phyloP scores from a whole-genome alignment of 2,888 invertebrate species.

The Panzeria rudis region DNA sequence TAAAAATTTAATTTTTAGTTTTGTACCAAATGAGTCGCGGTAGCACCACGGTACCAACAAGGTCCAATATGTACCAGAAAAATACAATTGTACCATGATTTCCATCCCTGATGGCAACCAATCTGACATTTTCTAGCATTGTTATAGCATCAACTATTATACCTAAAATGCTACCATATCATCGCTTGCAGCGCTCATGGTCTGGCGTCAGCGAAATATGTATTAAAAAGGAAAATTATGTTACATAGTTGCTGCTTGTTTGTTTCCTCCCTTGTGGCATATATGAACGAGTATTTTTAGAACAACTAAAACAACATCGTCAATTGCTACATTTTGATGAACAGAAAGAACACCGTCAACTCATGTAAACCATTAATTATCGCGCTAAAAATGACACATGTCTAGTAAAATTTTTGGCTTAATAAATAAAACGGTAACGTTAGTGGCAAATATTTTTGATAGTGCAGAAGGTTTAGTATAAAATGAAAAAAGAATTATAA shows the following conservation, averaged over 20 bases:
- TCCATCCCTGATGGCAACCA: no score
- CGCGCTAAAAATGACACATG: conserved; percentile 70
- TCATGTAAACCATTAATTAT: conserved; percentile 68
- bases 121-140: not conserved
- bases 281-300: conserved; percentile 10
- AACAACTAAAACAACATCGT: conserved; percentile 39
- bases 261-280: conserved; percentile 25
- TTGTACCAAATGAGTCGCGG: no score
- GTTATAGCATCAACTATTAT: not conserved
- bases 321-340: conserved; percentile 52
- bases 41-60: no score
- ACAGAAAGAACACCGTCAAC: conserved; percentile 33
- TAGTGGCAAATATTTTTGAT: not conserved
- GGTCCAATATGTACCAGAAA: no score
- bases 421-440: conserved; percentile 32
- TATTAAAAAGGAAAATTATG: conserved; percentile 37
- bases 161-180: not conserved
- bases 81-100: no score
- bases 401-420: conserved; percentile 43
- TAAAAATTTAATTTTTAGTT: no score
- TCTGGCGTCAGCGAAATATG: conserved; percentile 1
- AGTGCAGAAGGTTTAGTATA: not conserved
- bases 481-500: not conserved
- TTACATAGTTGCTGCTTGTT: conserved; percentile 6
- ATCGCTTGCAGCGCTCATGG: not conserved